Conservation (phyloP, 2,888 invertebrate genomes). For the Kryphioiulus occultus region DNA sequence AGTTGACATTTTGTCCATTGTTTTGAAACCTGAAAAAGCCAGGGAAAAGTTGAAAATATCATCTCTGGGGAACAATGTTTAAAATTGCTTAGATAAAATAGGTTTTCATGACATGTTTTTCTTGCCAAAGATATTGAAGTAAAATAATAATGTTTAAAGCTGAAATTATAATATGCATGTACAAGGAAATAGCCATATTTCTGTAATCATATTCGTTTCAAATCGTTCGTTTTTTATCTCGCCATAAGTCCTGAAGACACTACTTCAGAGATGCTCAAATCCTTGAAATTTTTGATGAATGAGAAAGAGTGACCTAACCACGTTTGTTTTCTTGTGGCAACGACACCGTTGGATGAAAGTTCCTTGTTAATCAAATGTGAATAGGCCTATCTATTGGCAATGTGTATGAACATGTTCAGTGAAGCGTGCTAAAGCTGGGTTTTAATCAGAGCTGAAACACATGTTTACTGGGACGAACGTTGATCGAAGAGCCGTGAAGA, state of each 20-base stretch:
- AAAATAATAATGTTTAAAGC: too few species aligned
- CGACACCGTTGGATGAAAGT: neutral
- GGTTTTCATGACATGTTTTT: too few species aligned
- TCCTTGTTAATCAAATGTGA: neutral
- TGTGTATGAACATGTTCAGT: slow-evolving; percentile 1
- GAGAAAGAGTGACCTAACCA: neutral
- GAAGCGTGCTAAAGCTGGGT: neutral
- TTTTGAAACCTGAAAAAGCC: too few species aligned
- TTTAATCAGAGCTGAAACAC: slow-evolving; percentile 27
- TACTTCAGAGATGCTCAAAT: neutral
- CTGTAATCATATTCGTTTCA: too few species aligned
- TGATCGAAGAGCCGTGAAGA: neutral
- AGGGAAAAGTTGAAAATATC: too few species aligned
- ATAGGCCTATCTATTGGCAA: neutral
- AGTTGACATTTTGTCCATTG: too few species aligned
- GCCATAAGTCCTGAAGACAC: neutral
- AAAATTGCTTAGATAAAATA: too few species aligned
- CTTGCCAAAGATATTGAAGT: too few species aligned
- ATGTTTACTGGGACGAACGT: neutral
- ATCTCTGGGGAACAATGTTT: too few species aligned
- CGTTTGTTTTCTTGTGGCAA: neutral
- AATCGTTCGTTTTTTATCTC: too few species aligned
- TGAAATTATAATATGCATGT: too few species aligned
- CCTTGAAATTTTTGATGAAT: neutral
- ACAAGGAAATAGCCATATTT: too few species aligned